phyloP scores from a whole-genome alignment of 2,797 vertebrate species.

The Tachyglossus aculeatus region DNA sequence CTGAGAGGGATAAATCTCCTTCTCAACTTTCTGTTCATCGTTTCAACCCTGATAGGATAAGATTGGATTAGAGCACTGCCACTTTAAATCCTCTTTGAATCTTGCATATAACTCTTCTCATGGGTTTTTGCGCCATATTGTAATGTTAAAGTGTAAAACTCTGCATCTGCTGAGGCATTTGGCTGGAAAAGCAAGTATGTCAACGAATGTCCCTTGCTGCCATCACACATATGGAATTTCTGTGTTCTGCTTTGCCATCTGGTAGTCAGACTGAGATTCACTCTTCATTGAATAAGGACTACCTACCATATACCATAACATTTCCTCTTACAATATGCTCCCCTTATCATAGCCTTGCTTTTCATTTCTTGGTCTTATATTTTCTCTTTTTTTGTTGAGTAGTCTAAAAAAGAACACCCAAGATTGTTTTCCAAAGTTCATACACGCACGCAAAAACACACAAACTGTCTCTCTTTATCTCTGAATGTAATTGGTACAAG shows the following conservation, averaged over 20 bases:
- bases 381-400: conserved; percentile 12
- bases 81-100: conserved; percentile 71
- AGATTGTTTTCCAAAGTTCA: conserved; percentile 19
- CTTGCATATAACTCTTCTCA: conserved; percentile 62
- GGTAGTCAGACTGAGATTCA: conserved; percentile 71
- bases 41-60: not conserved
- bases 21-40: not conserved
- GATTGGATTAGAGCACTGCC: conserved; percentile 40
- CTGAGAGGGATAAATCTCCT: not conserved
- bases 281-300: conserved; percentile 74
- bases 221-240: conserved; percentile 78
- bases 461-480: not conserved
- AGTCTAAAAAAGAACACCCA: not conserved
- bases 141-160: conserved; percentile 77
- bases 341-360: conserved; percentile 46
- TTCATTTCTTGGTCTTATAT: conserved; percentile 36
- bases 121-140: conserved; percentile 75
- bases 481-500: not conserved
- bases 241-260: conserved; percentile 77
- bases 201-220: conserved; percentile 70
- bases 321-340: conserved; percentile 49
- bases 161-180: conserved; percentile 80
- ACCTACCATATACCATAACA: conserved; percentile 71
- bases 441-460: not conserved
- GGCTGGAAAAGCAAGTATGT: conserved; percentile 78